Evolutionary conservation across 2,113 vertebrate species (phyloP).

Genomic region (Gallinago jamesoni): DNA sequence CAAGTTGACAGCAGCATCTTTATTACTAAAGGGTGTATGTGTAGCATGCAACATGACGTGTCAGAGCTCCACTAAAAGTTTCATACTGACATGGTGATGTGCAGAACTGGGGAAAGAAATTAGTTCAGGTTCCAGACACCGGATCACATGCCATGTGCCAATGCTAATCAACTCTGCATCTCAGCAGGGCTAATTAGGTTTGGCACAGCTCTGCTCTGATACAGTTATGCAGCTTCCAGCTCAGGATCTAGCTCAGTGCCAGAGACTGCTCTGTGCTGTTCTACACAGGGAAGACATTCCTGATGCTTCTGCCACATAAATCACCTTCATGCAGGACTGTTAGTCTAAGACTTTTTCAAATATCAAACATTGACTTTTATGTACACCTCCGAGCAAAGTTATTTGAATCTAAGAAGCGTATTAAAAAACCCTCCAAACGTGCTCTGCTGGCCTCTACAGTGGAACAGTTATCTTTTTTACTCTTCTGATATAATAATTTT

Average conservation of each 20-base stretch:
- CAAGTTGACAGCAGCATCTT: not conserved
- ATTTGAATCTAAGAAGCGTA: not conserved
- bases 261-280: not conserved
- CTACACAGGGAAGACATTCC: not conserved
- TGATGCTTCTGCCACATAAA: not conserved
- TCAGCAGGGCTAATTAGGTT: constrained; percentile 37
- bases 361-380: not conserved
- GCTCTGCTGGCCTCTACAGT: not conserved
- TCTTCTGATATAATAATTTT: not conserved
- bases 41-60: not conserved
- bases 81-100: not conserved
- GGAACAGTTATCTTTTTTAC: not conserved
- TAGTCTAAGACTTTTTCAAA: not conserved
- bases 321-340: not conserved
- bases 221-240: not conserved
- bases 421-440: not conserved
- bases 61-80: not conserved
- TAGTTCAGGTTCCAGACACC: not conserved
- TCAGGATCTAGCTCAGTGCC: not conserved
- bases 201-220: constrained; percentile 32
- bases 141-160: not conserved
- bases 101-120: not conserved
- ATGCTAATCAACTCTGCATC: constrained; percentile 18
- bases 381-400: not conserved
- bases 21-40: not conserved